A percentile compares a stretch with the other conserved stretches of the same genome.
These are phyloP conservation scores for Anguilla megastoma DNA, from an alignment of 2,797 vertebrate genomes.

Conservation along the genomic window DNA sequence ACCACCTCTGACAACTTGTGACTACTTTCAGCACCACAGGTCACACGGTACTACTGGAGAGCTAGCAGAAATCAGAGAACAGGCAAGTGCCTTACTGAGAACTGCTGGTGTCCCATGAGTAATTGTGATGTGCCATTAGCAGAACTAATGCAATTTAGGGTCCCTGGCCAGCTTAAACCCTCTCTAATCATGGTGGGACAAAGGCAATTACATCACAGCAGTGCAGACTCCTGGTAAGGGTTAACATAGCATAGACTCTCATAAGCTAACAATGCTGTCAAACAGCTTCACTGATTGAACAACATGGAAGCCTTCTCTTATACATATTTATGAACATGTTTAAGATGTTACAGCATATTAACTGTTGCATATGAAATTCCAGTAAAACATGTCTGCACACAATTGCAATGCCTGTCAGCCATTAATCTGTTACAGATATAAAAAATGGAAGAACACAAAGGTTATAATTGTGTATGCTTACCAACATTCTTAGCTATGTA, in stretches of 20 bases:
- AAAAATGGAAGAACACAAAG: slow-evolving; percentile 3
- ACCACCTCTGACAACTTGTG: background rate
- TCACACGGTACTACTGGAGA: background rate
- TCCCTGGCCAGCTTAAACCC: background rate
- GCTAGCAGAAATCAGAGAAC: background rate
- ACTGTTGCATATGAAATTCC: background rate
- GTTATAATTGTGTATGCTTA: slow-evolving; percentile 15
- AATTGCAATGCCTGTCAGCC: background rate
- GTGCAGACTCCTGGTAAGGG: background rate
- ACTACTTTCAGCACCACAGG: background rate
- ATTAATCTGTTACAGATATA: slow-evolving; percentile 19
- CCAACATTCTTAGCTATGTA: slow-evolving; percentile 24
- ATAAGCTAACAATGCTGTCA: background rate
- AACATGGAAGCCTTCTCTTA: background rate
- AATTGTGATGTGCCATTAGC: background rate
- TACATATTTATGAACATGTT: background rate
- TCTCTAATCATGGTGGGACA: background rate
- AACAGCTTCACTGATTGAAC: background rate
- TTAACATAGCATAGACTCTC: background rate
- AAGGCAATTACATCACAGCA: background rate
- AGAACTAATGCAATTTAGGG: background rate
- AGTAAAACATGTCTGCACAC: background rate
- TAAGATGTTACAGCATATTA: background rate
- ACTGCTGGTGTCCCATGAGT: background rate
- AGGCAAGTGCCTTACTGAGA: background rate